Conservation (phyloP, 1,140 invertebrate species). For the Hormaphis cornu region DNA sequence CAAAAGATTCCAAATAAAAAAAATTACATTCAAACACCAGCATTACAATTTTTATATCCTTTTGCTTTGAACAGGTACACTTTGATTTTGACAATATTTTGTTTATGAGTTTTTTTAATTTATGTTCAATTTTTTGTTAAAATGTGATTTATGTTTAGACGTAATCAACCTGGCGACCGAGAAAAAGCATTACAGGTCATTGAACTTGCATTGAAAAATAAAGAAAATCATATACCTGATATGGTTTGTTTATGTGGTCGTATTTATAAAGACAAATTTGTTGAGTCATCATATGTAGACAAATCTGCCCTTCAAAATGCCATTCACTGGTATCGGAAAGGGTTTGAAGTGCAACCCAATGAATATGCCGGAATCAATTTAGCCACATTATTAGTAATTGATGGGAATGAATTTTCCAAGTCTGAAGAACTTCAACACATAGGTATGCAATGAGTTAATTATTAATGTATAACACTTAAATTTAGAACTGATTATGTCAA, state of each 20-base stretch:
- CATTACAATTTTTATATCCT: conserved; percentile 87
- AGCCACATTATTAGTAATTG: conserved; percentile 94
- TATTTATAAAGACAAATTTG: conserved; percentile 98
- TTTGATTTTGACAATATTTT: background rate
- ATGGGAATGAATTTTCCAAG: conserved; percentile 88
- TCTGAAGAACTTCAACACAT: conserved; percentile 84
- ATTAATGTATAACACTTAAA: background rate
- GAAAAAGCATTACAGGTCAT: conserved; percentile 89
- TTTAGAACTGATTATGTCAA: no score
- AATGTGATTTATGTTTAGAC: conserved; percentile 45
- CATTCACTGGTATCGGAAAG: conserved; percentile 96
- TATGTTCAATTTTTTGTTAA: background rate
- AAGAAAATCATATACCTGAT: conserved; percentile 89
- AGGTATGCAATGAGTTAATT: conserved; percentile 43
- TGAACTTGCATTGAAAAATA: conserved; percentile 77
- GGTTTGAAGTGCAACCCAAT: conserved; percentile 93
- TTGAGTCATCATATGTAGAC: conserved; percentile 87
- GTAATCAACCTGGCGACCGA: conserved; percentile 88
- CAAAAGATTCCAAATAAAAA: conserved; percentile 84
- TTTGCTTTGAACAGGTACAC: conserved; percentile 87
- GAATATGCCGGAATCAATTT: conserved; percentile 99
- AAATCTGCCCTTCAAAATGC: conserved; percentile 80
- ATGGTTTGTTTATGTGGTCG: conserved; percentile 97
- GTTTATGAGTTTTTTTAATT: background rate
- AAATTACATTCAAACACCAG: conserved; percentile 75